Evolutionary conservation across 2,888 invertebrate genomes (phyloP), one percentile per base, ranked within the genome.

Genomic region (Aleiodes testaceus): DNA sequence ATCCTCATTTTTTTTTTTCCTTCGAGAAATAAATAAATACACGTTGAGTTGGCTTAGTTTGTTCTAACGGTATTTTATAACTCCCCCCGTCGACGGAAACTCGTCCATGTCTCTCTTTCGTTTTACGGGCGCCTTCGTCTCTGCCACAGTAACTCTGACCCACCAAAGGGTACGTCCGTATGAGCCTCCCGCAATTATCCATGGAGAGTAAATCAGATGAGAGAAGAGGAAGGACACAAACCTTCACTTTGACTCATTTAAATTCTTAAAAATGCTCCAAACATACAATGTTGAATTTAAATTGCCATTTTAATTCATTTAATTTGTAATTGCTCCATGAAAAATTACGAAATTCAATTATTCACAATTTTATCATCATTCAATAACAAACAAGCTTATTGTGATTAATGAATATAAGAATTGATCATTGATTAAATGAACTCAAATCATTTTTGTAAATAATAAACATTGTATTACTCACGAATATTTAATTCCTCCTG

Each of bases 51-150:
- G 74, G 64, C 64, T 72, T 63, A 67, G 69, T 75, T 69, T 71
- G 67, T 68, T 73, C 67, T 73, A 76, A 76, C 75, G 75, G 75
- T 72, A 73, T 67, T 72, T 74, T 74, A 74, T 70, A 74, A 74
- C 71, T 69, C 72, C 52, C 69, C 16, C 45, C 26, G n/a, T 55
- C 70, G 50, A 47, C 50, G 65, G 49, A 49, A 65, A 65, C 65
- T 65, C 65, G 65, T 65, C 30, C 65, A 14, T 16, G 49, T 53
- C 26, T 59, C 36, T 59, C 59, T 49, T 61, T 68, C 59, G 47
- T 61, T 68, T 61, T 47, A 18, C 42, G 16, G 36, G 36, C 42
- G 59, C 59, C 59, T 59, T 59, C 36, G 36, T 42, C 59, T 59
- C 59, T 36, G 42, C 59, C 11, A 42, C 36, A 59, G 42, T 59